These are phyloP conservation scores for Tyto alba DNA, from an alignment of 2,113 vertebrate species.

Conservation along the genomic window DNA sequence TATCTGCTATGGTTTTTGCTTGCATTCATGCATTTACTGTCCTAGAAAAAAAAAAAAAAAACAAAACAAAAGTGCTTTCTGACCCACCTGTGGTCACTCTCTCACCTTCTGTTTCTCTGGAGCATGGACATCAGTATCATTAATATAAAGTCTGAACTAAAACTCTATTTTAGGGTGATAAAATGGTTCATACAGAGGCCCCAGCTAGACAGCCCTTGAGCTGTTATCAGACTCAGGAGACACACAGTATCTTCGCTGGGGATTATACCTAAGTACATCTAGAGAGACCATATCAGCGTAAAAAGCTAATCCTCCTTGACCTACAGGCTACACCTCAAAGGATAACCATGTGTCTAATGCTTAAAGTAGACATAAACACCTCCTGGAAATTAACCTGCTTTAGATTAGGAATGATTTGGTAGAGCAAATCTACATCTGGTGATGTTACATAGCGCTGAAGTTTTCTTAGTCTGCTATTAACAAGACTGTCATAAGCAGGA, in stretches of 20 bases:
- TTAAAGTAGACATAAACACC: not conserved
- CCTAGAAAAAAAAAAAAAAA: not conserved
- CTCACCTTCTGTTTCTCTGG: not conserved
- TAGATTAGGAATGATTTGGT: not conserved
- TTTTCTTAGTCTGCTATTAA: not conserved
- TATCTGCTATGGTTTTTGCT: not conserved
- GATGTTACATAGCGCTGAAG: not conserved
- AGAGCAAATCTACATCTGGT: not conserved
- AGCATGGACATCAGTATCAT: not conserved
- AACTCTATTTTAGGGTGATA: not conserved
- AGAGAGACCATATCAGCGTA: not conserved
- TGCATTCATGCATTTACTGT: not conserved
- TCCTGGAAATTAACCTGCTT: slow-evolving; percentile 41
- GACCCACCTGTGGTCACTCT: no score
- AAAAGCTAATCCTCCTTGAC: slow-evolving; percentile 38
- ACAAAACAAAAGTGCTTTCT: not conserved
- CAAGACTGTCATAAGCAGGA: not conserved
- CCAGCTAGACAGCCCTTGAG: not conserved
- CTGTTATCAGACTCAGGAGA: not conserved
- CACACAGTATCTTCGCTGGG: not conserved
- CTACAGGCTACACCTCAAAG: slow-evolving; percentile 22
- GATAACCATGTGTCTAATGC: not conserved
- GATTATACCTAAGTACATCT: slow-evolving; percentile 23
- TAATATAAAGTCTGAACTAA: not conserved
- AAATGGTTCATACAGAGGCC: not conserved